Conservation (phyloP, 2,797 vertebrate genomes). For the Lateolabrax maculatus region DNA sequence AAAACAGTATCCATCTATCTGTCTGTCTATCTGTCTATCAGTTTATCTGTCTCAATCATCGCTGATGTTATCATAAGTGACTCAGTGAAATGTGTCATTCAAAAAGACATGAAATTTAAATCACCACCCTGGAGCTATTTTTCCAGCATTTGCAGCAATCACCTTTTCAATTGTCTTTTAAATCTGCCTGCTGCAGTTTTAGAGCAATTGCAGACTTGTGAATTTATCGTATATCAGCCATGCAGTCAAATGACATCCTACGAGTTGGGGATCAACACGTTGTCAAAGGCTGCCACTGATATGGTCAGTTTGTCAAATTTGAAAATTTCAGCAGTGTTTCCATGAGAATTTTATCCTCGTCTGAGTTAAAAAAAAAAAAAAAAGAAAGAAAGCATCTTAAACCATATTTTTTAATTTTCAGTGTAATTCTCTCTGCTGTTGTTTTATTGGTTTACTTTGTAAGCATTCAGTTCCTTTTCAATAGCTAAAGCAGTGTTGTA, state of each 20-base stretch:
- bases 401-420: neutral
- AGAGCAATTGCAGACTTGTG: constrained; percentile 1
- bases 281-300: neutral
- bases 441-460: neutral
- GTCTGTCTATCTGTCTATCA: neutral
- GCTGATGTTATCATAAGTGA: constrained; percentile 16
- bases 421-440: neutral
- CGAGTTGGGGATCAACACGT: neutral
- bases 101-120: constrained; percentile 49
- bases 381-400: neutral
- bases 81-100: constrained; percentile 39
- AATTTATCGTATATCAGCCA: constrained; percentile 14
- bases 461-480: neutral
- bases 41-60: neutral
- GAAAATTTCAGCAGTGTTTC: neutral
- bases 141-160: constrained; percentile 37
- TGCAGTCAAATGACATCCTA: constrained; percentile 5
- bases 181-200: constrained; percentile 20
- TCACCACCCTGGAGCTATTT: constrained; percentile 31
- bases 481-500: neutral
- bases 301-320: neutral
- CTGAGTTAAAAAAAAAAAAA: too few species aligned
- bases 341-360: neutral
- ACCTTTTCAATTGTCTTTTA: constrained; percentile 40
- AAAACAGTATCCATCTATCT: constrained; percentile 10